These are phyloP conservation scores for Microctonus hyperodae DNA, from an alignment of 2,888 invertebrate genomes.

Conservation along the genomic window DNA sequence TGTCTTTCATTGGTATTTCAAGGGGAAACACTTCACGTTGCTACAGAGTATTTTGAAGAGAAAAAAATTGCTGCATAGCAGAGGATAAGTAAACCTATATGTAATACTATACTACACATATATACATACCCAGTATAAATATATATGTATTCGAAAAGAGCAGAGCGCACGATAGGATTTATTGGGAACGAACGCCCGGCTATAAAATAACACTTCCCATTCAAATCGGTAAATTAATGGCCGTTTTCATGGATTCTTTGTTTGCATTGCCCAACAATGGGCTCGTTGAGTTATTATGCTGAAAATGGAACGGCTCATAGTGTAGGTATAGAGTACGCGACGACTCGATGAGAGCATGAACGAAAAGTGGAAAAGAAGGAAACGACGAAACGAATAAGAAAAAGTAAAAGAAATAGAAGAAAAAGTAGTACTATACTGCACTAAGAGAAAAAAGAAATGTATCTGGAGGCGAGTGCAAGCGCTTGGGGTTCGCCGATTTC, in stretches of 20 bases:
- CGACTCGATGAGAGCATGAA: slow-evolving; percentile 21
- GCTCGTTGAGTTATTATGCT: slow-evolving; percentile 51
- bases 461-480: slow-evolving; percentile 10
- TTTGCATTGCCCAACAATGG: slow-evolving; percentile 50
- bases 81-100: not conserved
- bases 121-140: slow-evolving; percentile 12
- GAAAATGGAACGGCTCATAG: slow-evolving; percentile 43
- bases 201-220: slow-evolving; percentile 61
- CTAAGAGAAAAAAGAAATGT: slow-evolving; percentile 10
- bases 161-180: slow-evolving; percentile 46
- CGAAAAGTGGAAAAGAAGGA: slow-evolving; percentile 21
- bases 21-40: not conserved
- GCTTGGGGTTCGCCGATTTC: slow-evolving; percentile 21
- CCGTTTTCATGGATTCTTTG: slow-evolving; percentile 58
- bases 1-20: slow-evolving; percentile 8
- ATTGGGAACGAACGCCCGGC: slow-evolving; percentile 52
- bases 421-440: not conserved
- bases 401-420: slow-evolving; percentile 7
- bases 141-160: slow-evolving; percentile 36
- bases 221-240: slow-evolving; percentile 59
- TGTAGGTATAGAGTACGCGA: slow-evolving; percentile 23
- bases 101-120: too few species aligned
- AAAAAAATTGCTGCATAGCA: not conserved
- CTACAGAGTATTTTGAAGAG: not conserved
- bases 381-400: slow-evolving; percentile 2